Base-by-base conservation (phyloP, 2,113 vertebrate species). In the Periophthalmus modestus region DNA sequence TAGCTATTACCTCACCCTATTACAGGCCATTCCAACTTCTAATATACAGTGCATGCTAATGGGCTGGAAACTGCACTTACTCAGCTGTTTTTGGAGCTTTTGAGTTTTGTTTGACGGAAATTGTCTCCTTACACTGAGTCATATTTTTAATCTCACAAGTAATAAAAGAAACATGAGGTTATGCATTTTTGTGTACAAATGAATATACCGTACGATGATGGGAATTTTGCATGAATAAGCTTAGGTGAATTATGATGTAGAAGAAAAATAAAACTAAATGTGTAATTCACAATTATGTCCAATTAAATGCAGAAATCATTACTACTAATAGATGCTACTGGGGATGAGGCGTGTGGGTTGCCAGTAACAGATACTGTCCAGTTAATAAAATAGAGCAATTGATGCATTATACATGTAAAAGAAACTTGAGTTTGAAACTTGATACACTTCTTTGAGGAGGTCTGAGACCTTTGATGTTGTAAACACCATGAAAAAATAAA, bases 1-100 rank as follows among this genome's bases (percentile, higher is more conserved):
- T 74, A 59, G 81, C 76, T 84, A 75, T 93, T 92, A 90, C 89
- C 86, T 82, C 81, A 79, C 77, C 81, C 88, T 90, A 92, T 92
- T 91, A 54, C 80, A 46, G 77, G 54, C 79, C 78, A 74, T 89
- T 90, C 82, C 89, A 50, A 72, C 54, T 68, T 69, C 67, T 81
- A 73, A 84, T 89, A 74, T 78, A 72, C 77, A 72, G 68, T 73
- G 79, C 73, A 81, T 72, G 72, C 84, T 89, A 75, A 86, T 74
- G 55, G 63, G 68, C 79, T 83, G 71, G 82, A 72, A 78, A 80
- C 6, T 59, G 36, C 36, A 46, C 47, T 68, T 68, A 33, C 23
- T 59, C 74, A 76, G 69, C 71, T 81, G 28, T 19, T 57, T 21
- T 16, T 69, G 34, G 47, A 74, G 61, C 58, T 72, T 34, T 33